Base-by-base conservation (phyloP, 1,140 invertebrate genomes). In the Mamestra configurata region DNA sequence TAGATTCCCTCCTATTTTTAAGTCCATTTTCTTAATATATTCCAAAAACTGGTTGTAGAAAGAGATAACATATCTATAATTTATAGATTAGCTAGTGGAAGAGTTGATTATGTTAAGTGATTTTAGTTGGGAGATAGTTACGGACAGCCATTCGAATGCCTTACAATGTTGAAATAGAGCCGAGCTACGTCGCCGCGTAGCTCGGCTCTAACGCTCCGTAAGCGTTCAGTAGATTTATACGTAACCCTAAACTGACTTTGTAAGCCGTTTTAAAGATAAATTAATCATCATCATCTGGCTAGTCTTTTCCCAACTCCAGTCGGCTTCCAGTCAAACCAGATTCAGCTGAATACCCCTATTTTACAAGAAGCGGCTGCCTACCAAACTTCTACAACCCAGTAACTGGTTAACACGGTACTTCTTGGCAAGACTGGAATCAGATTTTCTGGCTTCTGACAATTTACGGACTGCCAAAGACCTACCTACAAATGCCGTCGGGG, bases 21-120 rank as follows among this genome's bases (percentile, higher is more conserved):
- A 79, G 76, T 79, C 66, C 76, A 80, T 82, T 82, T 77, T 83
- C 80, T 82, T 82, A 83, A 85, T 85, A 80, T 81, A 86, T 84
- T 84, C 77, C 37, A 51, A 79, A 64, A 84, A 82, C 79, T 61
- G 77, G 79, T 78, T 79, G 79, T 82, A 71, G 57, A 79, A 43
- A 77, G 59, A 82, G 84, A 86, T 86, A 86, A 84, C 82, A 82
- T 82, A 83, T 86, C 82, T 80, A 79, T 82, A 84, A 84, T 81
- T 79, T 86, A 84, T 82, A 83, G 84, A 84, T 83, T 80, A 80
- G 68, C 72, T 76, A 66, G 79, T 79, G 76, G 79, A 86, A 81
- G 79, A 80, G 46, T 79, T 71, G 80, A 84, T 81, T 81, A 82
- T 72, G 79, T 40, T 82, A 83, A 86, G 82, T 84, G 77, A 84